A percentile compares a stretch with the other conserved stretches of the same genome.
These are phyloP conservation scores for Drosophila subquinaria DNA, from an alignment of 2,888 invertebrate species.

Conservation along the genomic window DNA sequence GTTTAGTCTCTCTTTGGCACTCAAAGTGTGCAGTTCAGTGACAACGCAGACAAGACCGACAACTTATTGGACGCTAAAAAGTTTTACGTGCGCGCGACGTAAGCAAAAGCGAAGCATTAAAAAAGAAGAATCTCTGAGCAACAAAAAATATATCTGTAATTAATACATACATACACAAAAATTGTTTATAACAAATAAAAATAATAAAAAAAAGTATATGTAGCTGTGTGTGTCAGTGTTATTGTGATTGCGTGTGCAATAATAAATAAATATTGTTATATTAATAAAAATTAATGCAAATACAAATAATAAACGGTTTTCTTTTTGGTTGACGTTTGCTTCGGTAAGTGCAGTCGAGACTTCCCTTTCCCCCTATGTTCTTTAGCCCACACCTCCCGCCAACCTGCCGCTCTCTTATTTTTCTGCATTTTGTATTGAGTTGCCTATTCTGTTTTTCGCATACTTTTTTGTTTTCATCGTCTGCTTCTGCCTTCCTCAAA, in stretches of 20 bases:
- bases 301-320: slow-evolving; percentile 30
- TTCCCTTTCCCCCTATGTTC: background rate
- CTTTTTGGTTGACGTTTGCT: slow-evolving; percentile 22
- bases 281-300: slow-evolving; percentile 22
- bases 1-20: slow-evolving; percentile 64
- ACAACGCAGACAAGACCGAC: slow-evolving; percentile 12
- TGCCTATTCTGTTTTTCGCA: slow-evolving; percentile 63
- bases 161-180: slow-evolving; percentile 43
- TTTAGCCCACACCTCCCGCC: background rate
- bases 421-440: slow-evolving; percentile 31
- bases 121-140: slow-evolving; percentile 38
- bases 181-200: slow-evolving; percentile 47
- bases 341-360: slow-evolving; percentile 49
- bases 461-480: slow-evolving; percentile 78
- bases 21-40: slow-evolving; percentile 62
- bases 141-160: slow-evolving; percentile 26
- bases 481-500: slow-evolving; percentile 56
- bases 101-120: slow-evolving; percentile 49
- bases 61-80: slow-evolving; percentile 34
- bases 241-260: slow-evolving; percentile 47
- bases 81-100: slow-evolving; percentile 55
- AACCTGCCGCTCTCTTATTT: slow-evolving; percentile 5
- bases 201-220: slow-evolving; percentile 18
- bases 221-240: slow-evolving; percentile 34
- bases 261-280: slow-evolving; percentile 28